Conservation (phyloP, 2,113 vertebrate genomes). For the Cathartes aura region DNA sequence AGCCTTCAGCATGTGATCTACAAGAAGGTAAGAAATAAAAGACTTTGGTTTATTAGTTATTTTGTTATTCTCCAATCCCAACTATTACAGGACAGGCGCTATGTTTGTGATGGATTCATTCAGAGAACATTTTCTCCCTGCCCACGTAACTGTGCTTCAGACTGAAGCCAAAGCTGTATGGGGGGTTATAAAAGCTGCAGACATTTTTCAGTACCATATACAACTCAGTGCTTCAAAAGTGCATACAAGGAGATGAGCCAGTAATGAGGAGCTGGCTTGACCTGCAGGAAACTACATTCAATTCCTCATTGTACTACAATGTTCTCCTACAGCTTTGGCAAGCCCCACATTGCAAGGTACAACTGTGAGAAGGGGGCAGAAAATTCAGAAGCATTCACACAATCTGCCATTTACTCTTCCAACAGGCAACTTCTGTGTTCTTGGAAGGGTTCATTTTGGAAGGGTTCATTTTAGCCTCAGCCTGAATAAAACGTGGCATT, state of each 20-base stretch:
- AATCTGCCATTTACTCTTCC: conserved; percentile 46
- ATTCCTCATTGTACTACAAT: neutral
- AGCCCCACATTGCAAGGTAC: neutral
- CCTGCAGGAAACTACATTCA: neutral
- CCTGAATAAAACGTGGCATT: neutral
- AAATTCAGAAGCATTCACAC: conserved; percentile 6
- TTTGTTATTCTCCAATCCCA: neutral
- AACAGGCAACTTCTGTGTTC: conserved; percentile 29
- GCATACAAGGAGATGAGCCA: neutral
- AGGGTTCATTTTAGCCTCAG: conserved; percentile 40
- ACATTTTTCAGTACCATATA: neutral
- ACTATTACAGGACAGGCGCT: neutral
- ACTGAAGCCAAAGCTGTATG: conserved; percentile 10
- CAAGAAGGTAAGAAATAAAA: conserved; percentile 4
- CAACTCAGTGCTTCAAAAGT: neutral
- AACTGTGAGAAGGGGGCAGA: neutral
- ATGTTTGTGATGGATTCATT: conserved; percentile 33
- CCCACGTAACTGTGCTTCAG: conserved; percentile 1
- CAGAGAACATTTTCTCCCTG: conserved; percentile 49
- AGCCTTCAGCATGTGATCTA: neutral
- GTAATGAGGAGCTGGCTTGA: neutral
- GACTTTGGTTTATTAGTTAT: neutral
- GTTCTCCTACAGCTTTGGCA: neutral
- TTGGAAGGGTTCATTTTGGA: neutral
- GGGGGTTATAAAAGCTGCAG: conserved; percentile 23